Conservation (phyloP, 2,113 vertebrate species). For the Tiliqua scincoides region DNA sequence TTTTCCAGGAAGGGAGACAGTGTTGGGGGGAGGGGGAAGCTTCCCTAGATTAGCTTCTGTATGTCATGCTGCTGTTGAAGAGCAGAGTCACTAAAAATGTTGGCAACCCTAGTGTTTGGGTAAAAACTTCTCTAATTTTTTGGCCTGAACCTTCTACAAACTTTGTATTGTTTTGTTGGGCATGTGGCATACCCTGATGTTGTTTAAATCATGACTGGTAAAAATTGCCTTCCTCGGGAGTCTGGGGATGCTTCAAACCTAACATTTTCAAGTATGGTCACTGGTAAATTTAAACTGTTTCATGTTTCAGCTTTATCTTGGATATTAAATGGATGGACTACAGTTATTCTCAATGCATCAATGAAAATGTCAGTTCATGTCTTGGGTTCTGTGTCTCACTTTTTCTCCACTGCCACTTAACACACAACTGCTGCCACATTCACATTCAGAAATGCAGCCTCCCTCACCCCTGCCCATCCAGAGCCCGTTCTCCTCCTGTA, state of each 20-base stretch:
- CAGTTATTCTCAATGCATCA: not conserved
- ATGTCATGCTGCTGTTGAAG: not conserved
- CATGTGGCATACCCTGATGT: not conserved
- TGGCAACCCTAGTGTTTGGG: not conserved
- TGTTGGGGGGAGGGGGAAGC: no score
- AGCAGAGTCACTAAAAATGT: not conserved
- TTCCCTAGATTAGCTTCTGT: not conserved
- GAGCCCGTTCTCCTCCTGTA: not conserved
- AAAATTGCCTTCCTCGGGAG: not conserved
- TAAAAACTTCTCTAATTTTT: not conserved
- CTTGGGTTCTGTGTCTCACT: not conserved
- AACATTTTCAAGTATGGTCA: not conserved
- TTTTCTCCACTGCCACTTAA: not conserved
- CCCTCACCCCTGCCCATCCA: not conserved
- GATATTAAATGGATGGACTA: not conserved
- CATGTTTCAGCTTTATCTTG: not conserved
- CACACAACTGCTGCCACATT: not conserved
- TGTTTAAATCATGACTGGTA: slow-evolving; percentile 12
- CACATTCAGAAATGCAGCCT: not conserved
- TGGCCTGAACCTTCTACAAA: not conserved
- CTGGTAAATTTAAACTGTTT: not conserved
- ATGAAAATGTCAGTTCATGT: not conserved
- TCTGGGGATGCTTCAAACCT: not conserved
- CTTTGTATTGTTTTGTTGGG: not conserved
- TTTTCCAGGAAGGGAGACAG: not conserved